A percentile compares a stretch with the other conserved stretches of the same genome.
phyloP scores from a whole-genome alignment of 2,797 vertebrate species.

The Catharus ustulatus region DNA sequence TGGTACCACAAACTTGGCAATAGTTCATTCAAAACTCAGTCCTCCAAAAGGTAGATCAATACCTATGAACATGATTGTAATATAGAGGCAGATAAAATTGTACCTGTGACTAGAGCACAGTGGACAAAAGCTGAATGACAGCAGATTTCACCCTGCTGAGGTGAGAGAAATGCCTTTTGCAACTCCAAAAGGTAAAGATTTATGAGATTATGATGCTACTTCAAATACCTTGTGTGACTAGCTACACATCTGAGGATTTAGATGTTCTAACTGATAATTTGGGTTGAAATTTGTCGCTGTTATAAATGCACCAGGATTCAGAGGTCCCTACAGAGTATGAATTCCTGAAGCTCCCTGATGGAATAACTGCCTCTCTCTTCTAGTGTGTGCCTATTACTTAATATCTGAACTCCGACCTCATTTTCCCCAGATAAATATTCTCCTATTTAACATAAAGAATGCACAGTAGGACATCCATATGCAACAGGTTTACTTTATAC shows the following conservation, averaged over 20 bases:
- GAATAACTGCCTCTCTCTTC: not conserved
- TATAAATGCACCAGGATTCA: not conserved
- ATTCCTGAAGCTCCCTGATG: not conserved
- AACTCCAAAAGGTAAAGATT: not conserved
- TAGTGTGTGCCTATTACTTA: not conserved
- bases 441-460: not conserved
- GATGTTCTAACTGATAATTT: not conserved
- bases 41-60: not conserved
- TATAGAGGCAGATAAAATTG: not conserved
- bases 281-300: not conserved
- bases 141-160: not conserved
- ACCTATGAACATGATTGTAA: not conserved
- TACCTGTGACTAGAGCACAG: not conserved
- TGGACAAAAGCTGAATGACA: not conserved
- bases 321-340: not conserved
- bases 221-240: not conserved
- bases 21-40: not conserved
- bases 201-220: not conserved
- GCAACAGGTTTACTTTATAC: not conserved
- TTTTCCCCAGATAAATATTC: not conserved
- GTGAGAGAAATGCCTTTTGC: not conserved
- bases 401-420: not conserved
- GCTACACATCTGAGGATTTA: not conserved
- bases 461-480: not conserved
- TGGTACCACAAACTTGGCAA: not conserved